Evolutionary conservation across 2,113 vertebrate genomes (phyloP), one percentile per base, ranked within the genome.

Genomic region (Etheostoma cragini): DNA sequence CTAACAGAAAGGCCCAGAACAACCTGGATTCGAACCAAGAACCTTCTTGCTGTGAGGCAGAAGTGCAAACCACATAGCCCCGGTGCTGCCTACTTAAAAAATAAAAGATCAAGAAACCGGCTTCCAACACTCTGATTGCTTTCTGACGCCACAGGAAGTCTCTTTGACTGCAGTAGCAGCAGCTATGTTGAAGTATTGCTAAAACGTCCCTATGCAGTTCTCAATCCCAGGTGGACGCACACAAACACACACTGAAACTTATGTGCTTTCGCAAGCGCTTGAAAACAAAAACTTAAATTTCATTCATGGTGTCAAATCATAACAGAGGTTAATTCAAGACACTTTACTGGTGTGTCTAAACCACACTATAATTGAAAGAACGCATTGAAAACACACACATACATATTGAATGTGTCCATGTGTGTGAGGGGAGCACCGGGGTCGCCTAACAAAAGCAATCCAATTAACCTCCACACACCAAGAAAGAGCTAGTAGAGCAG

Each of bases 371-470:
- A 42, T 42, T 42, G 38, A 42, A 42, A 42, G 38, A 38, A 30
- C 30, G 4, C 19, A 21, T 15, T 24, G 11, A 8, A 14, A 46
- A n/a, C 46, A 49, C 45, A 56, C 71, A 26, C 65, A 57, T 15
- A 5, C 15, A 14, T n/a, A 21, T 1, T 54, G 57, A 45, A 42
- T 21, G 47, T 56, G 69, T 69, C 3, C 2, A 4, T 54, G 17
- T 50, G 72, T 63, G 49, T 56, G 54, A 63, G 45, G 49, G 78
- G 16, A 49, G 30, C 53, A 5, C 21, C 13, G 24, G 81, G 83
- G 88, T 84, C 49, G n/a, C n/a, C 56, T 6, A 76, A 76, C 68
- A 63, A 85, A 74, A 88, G 76, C 78, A 74, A 78, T 79, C 74
- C 77, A 88, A 84, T 87, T 82, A 84, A 78, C 73, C 76, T 38